A percentile compares a stretch with the other conserved stretches of the same genome.
Conservation (phyloP, 2,113 vertebrate species). For the Microcebus lehilahytsara region DNA sequence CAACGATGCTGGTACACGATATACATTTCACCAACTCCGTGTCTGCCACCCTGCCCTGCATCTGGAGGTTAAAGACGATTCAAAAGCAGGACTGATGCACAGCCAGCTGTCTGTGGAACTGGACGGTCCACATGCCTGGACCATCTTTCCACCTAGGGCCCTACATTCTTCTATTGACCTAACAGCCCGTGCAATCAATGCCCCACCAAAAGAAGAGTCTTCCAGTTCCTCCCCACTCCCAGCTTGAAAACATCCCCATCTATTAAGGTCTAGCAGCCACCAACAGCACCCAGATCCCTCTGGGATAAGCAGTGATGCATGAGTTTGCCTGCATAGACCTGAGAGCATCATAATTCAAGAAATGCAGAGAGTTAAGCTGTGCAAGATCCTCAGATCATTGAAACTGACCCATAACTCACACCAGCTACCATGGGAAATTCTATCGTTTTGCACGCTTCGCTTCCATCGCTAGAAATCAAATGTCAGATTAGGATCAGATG, state of each 20-base stretch:
- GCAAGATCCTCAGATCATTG: conserved; percentile 54
- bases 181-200: background rate
- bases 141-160: background rate
- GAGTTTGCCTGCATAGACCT: conserved; percentile 53
- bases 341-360: conserved; percentile 67
- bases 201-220: background rate
- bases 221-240: background rate
- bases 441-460: background rate
- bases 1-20: background rate
- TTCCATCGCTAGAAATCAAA: conserved; percentile 67
- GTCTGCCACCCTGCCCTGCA: background rate
- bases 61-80: background rate
- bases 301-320: conserved; percentile 49
- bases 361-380: conserved; percentile 50
- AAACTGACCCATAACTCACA: conserved; percentile 75
- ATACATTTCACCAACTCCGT: background rate
- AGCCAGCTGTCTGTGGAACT: background rate
- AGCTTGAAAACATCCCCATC: background rate
- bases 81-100: background rate
- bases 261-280: background rate
- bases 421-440: conserved; percentile 63
- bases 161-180: background rate
- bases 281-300: background rate
- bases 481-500: conserved; percentile 48
- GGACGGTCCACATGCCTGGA: background rate